These are phyloP conservation scores for Notechis scutatus DNA, from an alignment of 2,113 vertebrate species.

Conservation along the genomic window DNA sequence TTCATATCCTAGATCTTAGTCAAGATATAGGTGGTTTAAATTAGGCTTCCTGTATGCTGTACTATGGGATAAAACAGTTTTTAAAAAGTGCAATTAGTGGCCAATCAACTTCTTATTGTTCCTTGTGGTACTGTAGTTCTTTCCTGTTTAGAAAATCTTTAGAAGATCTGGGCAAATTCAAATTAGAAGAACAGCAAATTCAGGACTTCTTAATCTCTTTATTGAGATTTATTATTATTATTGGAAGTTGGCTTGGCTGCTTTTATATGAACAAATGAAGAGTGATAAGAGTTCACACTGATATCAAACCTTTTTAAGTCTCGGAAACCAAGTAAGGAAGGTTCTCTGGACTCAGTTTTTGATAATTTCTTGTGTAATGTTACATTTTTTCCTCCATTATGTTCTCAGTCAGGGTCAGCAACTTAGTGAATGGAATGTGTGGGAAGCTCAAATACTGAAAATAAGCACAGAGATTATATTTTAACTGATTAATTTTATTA, in stretches of 20 bases:
- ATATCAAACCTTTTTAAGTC: background rate
- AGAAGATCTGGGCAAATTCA: background rate
- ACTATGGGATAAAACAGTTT: background rate
- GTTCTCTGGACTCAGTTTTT: background rate
- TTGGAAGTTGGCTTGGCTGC: background rate
- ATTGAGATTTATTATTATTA: background rate
- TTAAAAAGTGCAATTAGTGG: background rate
- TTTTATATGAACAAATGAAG: background rate
- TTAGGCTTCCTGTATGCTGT: background rate
- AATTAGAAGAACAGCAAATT: background rate
- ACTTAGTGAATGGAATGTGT: background rate
- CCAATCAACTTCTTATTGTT: background rate
- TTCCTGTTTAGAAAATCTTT: background rate
- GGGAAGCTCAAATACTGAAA: background rate
- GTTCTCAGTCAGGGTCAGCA: background rate
- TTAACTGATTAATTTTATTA: background rate
- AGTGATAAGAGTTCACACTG: background rate
- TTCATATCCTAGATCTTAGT: background rate
- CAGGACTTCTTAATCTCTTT: background rate
- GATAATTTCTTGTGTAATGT: background rate
- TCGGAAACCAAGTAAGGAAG: background rate
- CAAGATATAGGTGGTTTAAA: background rate
- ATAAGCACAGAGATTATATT: background rate
- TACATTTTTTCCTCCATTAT: background rate
- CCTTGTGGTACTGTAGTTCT: background rate